These are phyloP conservation scores for Harpegnathos saltator DNA, from an alignment of 1,140 invertebrate genomes.

Conservation along the genomic window DNA sequence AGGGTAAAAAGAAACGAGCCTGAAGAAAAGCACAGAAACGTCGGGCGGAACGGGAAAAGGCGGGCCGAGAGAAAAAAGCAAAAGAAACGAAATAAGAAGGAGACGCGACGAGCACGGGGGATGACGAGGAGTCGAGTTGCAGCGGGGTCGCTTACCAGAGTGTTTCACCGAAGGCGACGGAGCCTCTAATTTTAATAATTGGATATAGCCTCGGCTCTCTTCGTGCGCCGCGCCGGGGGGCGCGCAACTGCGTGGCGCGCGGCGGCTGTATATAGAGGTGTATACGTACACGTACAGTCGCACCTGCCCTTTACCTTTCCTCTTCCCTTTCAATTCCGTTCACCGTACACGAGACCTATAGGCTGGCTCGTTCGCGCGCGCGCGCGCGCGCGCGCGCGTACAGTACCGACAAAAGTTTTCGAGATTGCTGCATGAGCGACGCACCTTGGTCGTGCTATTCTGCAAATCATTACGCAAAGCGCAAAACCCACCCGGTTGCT, in stretches of 20 bases:
- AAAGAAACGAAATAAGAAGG: neutral
- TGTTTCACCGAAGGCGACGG: conserved; percentile 78
- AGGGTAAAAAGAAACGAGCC: neutral
- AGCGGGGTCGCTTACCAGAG: conserved; percentile 68
- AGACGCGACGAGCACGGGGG: neutral
- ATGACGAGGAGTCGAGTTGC: conserved; percentile 48
- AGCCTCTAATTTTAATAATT: conserved; percentile 84
- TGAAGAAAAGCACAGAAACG: conserved; percentile 48
- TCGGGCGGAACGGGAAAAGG: neutral
- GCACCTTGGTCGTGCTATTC: no score
- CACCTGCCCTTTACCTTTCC: conserved; percentile 71
- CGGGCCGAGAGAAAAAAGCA: neutral
- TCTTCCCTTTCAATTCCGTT: conserved; percentile 66
- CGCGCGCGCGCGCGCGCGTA: conserved; percentile 18
- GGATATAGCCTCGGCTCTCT: conserved; percentile 75
- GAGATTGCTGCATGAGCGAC: no score
- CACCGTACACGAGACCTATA: conserved; percentile 58
- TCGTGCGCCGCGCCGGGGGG: conserved; percentile 66
- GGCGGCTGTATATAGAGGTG: conserved; percentile 54
- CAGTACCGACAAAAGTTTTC: conserved; percentile 51
- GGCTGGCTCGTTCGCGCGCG: neutral
- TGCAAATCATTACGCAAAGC: no score
- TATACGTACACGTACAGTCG: conserved; percentile 36
- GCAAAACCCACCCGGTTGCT: no score
- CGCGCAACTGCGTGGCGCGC: conserved; percentile 51